phyloP scores from a whole-genome alignment of 2,888 invertebrate species.

The Himalopsyche japonica region DNA sequence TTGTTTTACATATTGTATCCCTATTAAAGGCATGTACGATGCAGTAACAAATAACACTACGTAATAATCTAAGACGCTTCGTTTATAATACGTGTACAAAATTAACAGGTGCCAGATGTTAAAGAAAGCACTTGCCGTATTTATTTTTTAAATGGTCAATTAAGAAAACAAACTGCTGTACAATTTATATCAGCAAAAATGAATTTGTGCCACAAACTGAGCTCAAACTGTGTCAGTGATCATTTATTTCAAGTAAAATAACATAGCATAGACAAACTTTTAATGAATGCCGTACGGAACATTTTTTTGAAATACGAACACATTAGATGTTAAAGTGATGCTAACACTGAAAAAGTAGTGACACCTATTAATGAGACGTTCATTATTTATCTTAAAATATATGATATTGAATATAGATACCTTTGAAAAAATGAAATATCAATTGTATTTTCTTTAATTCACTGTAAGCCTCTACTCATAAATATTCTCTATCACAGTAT shows the following conservation, averaged over 20 bases:
- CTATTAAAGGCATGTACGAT: neutral
- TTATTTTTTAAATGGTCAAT: neutral
- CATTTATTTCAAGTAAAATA: neutral
- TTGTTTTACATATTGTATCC: no score
- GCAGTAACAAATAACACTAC: neutral
- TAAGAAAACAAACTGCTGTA: neutral
- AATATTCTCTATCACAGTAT: no score
- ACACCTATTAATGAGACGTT: no score
- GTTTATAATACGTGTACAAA: neutral
- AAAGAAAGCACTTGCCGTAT: neutral
- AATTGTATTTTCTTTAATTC: no score
- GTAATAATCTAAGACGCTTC: neutral
- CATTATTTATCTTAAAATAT: no score
- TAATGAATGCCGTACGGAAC: neutral
- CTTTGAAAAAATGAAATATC: no score
- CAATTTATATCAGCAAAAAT: neutral
- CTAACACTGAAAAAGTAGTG: no score
- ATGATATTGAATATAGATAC: no score
- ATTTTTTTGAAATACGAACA: neutral
- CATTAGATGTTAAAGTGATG: no score
- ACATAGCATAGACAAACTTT: neutral
- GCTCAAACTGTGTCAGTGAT: neutral
- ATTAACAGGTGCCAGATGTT: neutral
- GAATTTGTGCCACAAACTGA: neutral
- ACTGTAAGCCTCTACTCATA: no score